phyloP scores from a whole-genome alignment of 2,797 vertebrate genomes.

The Paratrypauchen microcephalus region DNA sequence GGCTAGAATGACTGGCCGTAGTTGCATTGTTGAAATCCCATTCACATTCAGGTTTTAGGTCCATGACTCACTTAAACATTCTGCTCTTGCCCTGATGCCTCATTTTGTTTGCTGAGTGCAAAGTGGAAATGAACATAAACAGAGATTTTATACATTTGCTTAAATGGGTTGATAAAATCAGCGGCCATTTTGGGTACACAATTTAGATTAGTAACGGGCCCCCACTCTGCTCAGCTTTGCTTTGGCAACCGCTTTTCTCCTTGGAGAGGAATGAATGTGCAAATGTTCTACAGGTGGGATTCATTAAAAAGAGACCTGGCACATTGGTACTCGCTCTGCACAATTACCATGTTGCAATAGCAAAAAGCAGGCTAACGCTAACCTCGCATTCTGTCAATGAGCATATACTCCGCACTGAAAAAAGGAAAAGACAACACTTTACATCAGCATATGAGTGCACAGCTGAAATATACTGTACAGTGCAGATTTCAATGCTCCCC shows the following conservation, averaged over 20 bases:
- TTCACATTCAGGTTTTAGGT: slow-evolving; percentile 63
- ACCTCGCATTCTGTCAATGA: slow-evolving; percentile 34
- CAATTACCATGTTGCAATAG: slow-evolving; percentile 69
- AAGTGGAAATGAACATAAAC: slow-evolving; percentile 26
- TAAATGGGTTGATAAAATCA: slow-evolving; percentile 45
- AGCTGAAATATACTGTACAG: slow-evolving; percentile 67
- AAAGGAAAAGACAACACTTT: slow-evolving; percentile 30
- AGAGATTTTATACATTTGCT: slow-evolving; percentile 22
- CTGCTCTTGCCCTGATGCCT: slow-evolving; percentile 47
- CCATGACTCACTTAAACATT: slow-evolving; percentile 56
- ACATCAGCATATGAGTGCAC: slow-evolving; percentile 33
- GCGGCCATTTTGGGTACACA: slow-evolving; percentile 54
- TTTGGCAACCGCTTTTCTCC: slow-evolving; percentile 73
- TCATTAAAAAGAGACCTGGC: slow-evolving; percentile 77
- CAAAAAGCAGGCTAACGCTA: slow-evolving; percentile 55
- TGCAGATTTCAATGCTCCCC: slow-evolving; percentile 67
- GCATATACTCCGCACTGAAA: slow-evolving; percentile 13
- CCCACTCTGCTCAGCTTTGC: slow-evolving; percentile 67
- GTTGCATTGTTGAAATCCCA: slow-evolving; percentile 67
- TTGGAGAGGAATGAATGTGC: slow-evolving; percentile 76
- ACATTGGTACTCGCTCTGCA: slow-evolving; percentile 67
- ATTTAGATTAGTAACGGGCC: slow-evolving; percentile 52
- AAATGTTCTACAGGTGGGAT: slow-evolving; percentile 81
- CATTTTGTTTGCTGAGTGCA: slow-evolving; percentile 29
- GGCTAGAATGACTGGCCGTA: slow-evolving; percentile 5